Base-by-base conservation (phyloP, 92 coral and sea anemone genomes). In the Chrysogorgia sp. region DNA sequence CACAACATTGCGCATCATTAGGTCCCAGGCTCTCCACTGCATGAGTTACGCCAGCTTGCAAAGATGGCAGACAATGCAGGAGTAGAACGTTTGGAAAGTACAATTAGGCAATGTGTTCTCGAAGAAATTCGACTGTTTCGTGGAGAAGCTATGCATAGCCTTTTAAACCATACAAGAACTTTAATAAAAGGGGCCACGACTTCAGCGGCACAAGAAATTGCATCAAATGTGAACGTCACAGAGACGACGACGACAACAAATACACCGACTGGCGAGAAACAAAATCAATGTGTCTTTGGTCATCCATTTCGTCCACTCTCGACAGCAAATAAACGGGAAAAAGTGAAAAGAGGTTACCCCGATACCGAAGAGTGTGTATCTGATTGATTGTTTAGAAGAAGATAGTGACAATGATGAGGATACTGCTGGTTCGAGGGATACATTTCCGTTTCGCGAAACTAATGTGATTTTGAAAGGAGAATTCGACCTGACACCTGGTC, bases 401-500 rank as follows among this genome's bases (percentile, higher is more conserved):
- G 68, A 55, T 30, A 34, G 71, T 66, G 71, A 75, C 50, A 14
- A 17, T 48, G 71, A 75, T 53, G 81, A 55, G 40, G 81, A 75
- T 58, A 40, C 33, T 32, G 71, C 10, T 22, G 81, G 43, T 63
- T 20, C 53, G 28, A 58, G 53, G 62, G 67, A 58, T 75, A 29
- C 71, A 55, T 58, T 75, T 43, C 40, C 71, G 23, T 58, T 62
- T 61, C 25, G 72, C 23, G 74, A 77, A 28, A 55, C 56, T 40
- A 52, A 40, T 17, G 62, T 77, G 31, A 28, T 77, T 53, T 59
- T 77, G 7, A 74, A 82, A 63, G 81, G 81, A 30, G 86, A 82
- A 70, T 74, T 62, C 45, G 86, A 82, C 49, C 86, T 82, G 22
- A 62, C 63, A 47, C 50, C 81, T 47, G 81, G 63, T 14, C 81